Conservation (phyloP, 2,113 vertebrate species). For the Pongo pygmaeus region DNA sequence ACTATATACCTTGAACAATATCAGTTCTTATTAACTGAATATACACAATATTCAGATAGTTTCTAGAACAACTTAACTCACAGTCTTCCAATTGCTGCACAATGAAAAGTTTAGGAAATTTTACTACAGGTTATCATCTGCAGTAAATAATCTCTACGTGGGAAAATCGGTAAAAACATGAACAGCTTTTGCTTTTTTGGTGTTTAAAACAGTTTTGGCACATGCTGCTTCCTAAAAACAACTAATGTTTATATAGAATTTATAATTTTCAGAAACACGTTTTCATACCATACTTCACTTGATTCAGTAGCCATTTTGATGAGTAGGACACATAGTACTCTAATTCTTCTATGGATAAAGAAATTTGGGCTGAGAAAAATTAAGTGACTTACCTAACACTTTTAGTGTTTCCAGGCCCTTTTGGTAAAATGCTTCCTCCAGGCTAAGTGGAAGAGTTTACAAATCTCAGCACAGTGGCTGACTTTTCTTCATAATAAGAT, state of each 20-base stretch:
- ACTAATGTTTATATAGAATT: background rate
- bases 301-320: background rate
- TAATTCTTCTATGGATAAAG: conserved; percentile 9
- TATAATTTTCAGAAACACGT: conserved; percentile 24
- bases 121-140: background rate
- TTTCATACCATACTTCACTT: conserved; percentile 8
- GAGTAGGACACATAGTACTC: background rate
- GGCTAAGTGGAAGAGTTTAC: background rate
- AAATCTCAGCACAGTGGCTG: background rate
- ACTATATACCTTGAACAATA: background rate
- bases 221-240: conserved; percentile 36
- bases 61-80: conserved; percentile 35
- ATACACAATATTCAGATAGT: background rate
- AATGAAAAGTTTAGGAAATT: background rate
- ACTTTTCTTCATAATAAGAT: background rate
- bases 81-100: background rate
- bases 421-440: background rate
- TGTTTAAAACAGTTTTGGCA: background rate
- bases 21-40: conserved; percentile 14
- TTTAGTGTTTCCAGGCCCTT: conserved; percentile 3
- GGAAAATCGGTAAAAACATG: conserved; percentile 3
- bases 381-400: background rate
- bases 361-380: background rate
- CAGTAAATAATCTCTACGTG: background rate
- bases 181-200: conserved; percentile 21